These are phyloP conservation scores for Psittacula cyanocephala DNA, from an alignment of 2,113 vertebrate species.

Conservation along the genomic window DNA sequence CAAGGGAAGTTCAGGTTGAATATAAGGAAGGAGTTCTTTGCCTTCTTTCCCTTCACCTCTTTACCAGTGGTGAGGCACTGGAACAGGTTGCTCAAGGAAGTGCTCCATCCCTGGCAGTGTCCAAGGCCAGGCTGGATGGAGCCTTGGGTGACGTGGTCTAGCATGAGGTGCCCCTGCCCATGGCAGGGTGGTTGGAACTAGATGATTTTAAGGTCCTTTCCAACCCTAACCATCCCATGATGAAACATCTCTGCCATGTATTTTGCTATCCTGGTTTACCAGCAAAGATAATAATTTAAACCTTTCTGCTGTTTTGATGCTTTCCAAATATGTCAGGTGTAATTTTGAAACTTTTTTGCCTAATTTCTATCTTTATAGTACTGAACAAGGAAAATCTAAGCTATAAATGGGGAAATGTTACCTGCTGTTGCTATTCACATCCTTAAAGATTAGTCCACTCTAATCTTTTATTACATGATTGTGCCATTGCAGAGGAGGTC, in stretches of 20 bases:
- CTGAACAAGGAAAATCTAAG: background rate
- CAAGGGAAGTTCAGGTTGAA: background rate
- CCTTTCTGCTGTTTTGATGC: background rate
- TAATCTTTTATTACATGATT: background rate
- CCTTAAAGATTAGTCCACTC: background rate
- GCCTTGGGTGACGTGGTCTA: background rate
- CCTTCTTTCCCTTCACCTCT: background rate
- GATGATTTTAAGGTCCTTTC: background rate
- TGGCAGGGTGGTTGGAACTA: background rate
- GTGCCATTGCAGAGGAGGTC: background rate
- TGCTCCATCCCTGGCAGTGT: background rate
- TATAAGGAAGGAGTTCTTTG: background rate
- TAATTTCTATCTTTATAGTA: background rate
- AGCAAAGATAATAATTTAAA: background rate
- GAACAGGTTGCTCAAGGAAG: background rate
- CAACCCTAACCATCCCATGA: background rate
- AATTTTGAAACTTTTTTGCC: background rate
- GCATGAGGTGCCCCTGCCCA: background rate
- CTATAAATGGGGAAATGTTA: background rate
- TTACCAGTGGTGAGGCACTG: background rate
- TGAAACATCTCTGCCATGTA: background rate
- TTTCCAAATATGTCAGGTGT: background rate
- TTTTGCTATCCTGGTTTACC: background rate
- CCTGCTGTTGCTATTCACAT: background rate
- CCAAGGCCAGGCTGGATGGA: background rate